Base-by-base conservation (phyloP, 2,113 vertebrate species). In the Origma solitaria region DNA sequence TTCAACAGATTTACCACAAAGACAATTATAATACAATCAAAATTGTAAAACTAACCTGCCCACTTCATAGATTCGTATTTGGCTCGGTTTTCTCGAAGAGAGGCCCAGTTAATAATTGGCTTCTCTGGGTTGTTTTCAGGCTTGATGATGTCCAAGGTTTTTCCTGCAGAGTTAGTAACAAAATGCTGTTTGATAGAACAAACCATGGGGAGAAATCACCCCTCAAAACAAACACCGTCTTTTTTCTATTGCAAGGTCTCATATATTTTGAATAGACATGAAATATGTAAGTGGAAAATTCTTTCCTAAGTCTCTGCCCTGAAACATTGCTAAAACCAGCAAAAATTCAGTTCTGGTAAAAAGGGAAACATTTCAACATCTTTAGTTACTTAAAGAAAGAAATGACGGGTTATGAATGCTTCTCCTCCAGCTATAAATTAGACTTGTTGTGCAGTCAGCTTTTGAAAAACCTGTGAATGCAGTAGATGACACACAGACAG, bases 61-160 rank as follows among this genome's bases (percentile, higher is more conserved):
- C 99, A 99, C 82, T 99, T 99, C 92, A 99, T 97, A 82, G 98
- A 97, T 76, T 98, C 98, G 79, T 99, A 99, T 97, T 98, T 99
- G 7, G 97, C 95, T 86, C 91, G 98, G 95, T 99, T 99, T 96
- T 98, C 97, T 92, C 98, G 97, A 86, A 99, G 90, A 50, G 95
- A 83, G 18, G 96, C 96, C 99, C 99, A 99, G 82, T 99, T 97
- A 82, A 99, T 99, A 40, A 95, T 44, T 1, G 90, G 49, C 42
- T 78, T 93, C 1, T 61, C 33, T 9, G 83, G 56, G 15, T 13
- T 71, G 86, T n/a, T 47, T 65, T 82, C 90, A 90, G 89, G 88
- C 23, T 90, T 79, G 45, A 42, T 11, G 35, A 16, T 0, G 6
- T 88, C 82, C 44, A 35, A 58, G 7, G 38, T 28, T 76, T 58